phyloP scores from a whole-genome alignment of 2,888 invertebrate species.

The Cotesia congregata region DNA sequence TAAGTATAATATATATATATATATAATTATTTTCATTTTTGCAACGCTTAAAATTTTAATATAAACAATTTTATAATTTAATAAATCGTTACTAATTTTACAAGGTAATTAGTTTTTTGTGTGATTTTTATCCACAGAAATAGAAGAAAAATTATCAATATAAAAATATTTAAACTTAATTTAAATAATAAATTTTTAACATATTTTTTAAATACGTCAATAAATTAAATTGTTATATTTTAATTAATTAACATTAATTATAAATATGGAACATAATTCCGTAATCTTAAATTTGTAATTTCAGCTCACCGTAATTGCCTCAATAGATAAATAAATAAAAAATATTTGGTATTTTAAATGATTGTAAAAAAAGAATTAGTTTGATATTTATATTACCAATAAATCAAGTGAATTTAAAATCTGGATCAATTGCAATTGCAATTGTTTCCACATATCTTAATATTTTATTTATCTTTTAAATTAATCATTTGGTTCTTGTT shows the following conservation, averaged over 20 bases:
- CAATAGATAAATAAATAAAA: no score
- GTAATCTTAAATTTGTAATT: constrained; percentile 24
- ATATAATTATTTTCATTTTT: constrained; percentile 28
- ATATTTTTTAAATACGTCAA: not conserved
- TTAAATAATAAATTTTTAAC: not conserved
- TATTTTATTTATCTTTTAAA: not conserved
- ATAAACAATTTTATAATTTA: constrained; percentile 1
- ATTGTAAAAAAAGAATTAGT: constrained; percentile 52
- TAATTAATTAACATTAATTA: not conserved
- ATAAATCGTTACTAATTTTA: not conserved
- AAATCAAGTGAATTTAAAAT: constrained; percentile 35
- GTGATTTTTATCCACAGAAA: not conserved
- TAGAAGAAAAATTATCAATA: not conserved
- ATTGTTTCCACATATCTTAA: not conserved
- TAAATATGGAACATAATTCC: not conserved
- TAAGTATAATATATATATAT: constrained; percentile 3
- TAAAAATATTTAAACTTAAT: constrained; percentile 1
- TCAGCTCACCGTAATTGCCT: no score
- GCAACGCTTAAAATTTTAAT: constrained; percentile 14
- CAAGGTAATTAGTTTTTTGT: not conserved
- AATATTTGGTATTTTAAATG: no score
- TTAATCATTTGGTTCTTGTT: not conserved
- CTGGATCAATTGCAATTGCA: constrained; percentile 45
- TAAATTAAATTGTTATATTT: not conserved
- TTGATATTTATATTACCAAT: constrained; percentile 52